Conservation (phyloP, 1,140 invertebrate genomes). For the Drosophila persimilis region DNA sequence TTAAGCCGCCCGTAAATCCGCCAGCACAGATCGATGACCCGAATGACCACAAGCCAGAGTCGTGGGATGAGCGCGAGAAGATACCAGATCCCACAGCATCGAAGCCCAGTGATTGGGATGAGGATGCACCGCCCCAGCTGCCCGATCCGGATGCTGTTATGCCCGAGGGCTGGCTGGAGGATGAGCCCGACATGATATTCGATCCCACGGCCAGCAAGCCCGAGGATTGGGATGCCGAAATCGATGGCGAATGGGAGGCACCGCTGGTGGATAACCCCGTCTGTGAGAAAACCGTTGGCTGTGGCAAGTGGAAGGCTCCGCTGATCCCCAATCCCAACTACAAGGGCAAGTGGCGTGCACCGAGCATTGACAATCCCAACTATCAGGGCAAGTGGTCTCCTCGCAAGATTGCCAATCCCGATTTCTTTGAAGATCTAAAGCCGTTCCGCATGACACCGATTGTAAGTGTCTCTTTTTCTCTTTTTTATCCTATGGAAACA, state of each 20-base stretch:
- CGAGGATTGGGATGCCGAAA: constrained; percentile 98
- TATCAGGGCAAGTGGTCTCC: constrained; percentile 98
- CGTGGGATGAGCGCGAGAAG: constrained; percentile 99
- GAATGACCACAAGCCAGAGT: constrained; percentile 92
- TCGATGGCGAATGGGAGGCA: constrained; percentile 99
- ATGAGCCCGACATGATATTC: constrained; percentile 94
- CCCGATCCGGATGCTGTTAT: constrained; percentile 94
- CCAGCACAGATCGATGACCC: constrained; percentile 98
- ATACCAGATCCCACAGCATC: constrained; percentile 93
- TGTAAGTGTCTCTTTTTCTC: constrained; percentile 86
- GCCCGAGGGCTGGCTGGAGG: constrained; percentile 97
- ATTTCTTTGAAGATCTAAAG: constrained; percentile 95
- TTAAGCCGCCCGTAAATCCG: constrained; percentile 96
- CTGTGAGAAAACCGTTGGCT: constrained; percentile 93
- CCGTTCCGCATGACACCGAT: constrained; percentile 96
- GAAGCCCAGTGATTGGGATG: constrained; percentile 98
- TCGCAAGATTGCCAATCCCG: constrained; percentile 92
- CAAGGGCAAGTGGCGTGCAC: constrained; percentile 96
- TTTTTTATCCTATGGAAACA: neutral
- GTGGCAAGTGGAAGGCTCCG: constrained; percentile 95
- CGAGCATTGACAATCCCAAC: constrained; percentile 96
- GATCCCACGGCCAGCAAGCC: constrained; percentile 95
- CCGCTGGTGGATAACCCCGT: constrained; percentile 95
- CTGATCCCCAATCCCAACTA: constrained; percentile 95
- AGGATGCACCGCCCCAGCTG: constrained; percentile 95